Base-by-base conservation (phyloP, 2,113 vertebrate genomes). In the Pelodiscus sinensis region DNA sequence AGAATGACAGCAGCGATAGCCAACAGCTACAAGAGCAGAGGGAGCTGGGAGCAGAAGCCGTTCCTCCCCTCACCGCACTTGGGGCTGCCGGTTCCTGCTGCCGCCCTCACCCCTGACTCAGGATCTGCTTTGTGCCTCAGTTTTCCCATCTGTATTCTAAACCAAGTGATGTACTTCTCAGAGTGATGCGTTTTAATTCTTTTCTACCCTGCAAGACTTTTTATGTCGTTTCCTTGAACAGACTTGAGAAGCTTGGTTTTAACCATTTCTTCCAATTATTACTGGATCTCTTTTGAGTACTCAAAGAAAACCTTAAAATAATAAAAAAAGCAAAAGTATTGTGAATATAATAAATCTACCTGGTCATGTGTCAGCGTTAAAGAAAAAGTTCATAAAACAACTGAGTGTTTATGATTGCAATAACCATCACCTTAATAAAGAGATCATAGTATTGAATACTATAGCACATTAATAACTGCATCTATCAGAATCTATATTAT, bases 371-470 rank as follows among this genome's bases (percentile, higher is more conserved):
- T 52, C 82, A 56, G 21, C 82, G 77, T 25, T n/a, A 0, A 6
- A 1, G 0, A 21, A 0, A 15, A 6, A 56, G 3, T 12, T 8
- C 60, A 51, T 10, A 21, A 87, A 31, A 2, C 22, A 55, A 88
- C n/a, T 85, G 82, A 78, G 19, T 29, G 4, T 0, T 2, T 5
- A 71, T 35, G 57, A 60, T 7, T 54, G 75, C 51, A 85, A 82
- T n/a, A 31, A 1, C 19, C 8, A 25, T 10, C 31, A 4, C 1
- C 22, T 84, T 68, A 2, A 1, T 0, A 0, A 2, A 0, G 15
- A 78, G 79, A 81, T 51, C 0, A 1, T 75, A 71, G 86, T 68
- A 62, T 9, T 71, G 65, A 71, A 71, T 35, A 14, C n/a, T n/a
- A 35, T n/a, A 71, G 60, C 13, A 0, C 19, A 35, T 35, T 25